Evolutionary conservation across 2,797 vertebrate genomes (phyloP).

Genomic region (Macroramphosus scolopax): DNA sequence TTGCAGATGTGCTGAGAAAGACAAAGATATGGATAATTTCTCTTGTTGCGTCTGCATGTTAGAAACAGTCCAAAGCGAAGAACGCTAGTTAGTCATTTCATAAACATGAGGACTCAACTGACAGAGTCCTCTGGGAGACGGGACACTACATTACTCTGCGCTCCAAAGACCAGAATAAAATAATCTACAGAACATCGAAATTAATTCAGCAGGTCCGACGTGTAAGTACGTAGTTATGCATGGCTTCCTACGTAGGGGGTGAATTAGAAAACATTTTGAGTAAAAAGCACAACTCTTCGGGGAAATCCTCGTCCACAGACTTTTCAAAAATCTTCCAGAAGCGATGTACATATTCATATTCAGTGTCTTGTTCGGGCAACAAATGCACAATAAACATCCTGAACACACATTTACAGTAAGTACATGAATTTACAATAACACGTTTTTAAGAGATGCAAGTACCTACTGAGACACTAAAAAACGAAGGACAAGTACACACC

Average conservation of each 20-base stretch:
- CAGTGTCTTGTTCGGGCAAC: slow-evolving; percentile 4
- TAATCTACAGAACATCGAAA: slow-evolving; percentile 41
- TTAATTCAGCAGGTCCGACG: slow-evolving; percentile 44
- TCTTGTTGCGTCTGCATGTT: slow-evolving; percentile 13
- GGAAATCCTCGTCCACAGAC: slow-evolving; percentile 28
- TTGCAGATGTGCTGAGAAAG: neutral
- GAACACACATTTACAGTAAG: slow-evolving; percentile 5
- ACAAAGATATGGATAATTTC: neutral
- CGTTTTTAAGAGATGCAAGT: neutral
- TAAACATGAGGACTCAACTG: slow-evolving; percentile 49
- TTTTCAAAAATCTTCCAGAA: slow-evolving; percentile 10
- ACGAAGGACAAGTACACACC: slow-evolving; percentile 1
- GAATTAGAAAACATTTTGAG: slow-evolving; percentile 46
- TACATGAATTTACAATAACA: slow-evolving; percentile 7
- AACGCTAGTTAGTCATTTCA: slow-evolving; percentile 41
- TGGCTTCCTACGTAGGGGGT: slow-evolving; percentile 39
- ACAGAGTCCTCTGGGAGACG: slow-evolving; percentile 32
- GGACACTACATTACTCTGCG: slow-evolving; percentile 31
- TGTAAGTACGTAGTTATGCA: slow-evolving; percentile 45
- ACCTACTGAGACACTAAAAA: neutral
- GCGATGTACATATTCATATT: slow-evolving; percentile 13
- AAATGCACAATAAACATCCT: slow-evolving; percentile 12
- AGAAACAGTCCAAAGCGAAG: slow-evolving; percentile 11
- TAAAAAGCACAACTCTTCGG: slow-evolving; percentile 49
- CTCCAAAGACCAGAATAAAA: slow-evolving; percentile 55